Conservation (phyloP, 2,113 vertebrate genomes). For the Oncorhynchus gorbuscha region DNA sequence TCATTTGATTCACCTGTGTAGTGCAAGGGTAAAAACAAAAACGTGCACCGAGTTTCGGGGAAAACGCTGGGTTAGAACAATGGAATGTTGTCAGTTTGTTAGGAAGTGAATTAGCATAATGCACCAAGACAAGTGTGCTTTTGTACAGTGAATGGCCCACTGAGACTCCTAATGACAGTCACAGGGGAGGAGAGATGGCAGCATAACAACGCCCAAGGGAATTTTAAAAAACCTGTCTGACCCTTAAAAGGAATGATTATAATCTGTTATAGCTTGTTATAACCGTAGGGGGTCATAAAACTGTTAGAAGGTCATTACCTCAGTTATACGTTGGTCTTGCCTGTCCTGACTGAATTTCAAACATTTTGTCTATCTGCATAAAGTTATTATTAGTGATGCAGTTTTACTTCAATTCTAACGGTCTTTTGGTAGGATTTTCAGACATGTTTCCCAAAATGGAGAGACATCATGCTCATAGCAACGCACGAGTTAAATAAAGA, state of each 20-base stretch:
- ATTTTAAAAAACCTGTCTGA: neutral
- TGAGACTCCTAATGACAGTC: neutral
- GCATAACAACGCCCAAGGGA: neutral
- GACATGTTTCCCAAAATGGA: neutral
- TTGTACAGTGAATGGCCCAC: neutral
- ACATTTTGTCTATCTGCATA: neutral
- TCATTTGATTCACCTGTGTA: too few relatives aligned
- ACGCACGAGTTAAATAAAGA: too few relatives aligned
- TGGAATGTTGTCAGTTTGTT: slow-evolving; percentile 1
- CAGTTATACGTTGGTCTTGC: neutral
- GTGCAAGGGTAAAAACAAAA: too few relatives aligned
- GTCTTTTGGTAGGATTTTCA: too few relatives aligned
- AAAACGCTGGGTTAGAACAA: neutral
- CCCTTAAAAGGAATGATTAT: too few relatives aligned
- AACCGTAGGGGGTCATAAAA: neutral
- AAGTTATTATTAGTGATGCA: neutral
- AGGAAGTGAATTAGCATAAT: slow-evolving; percentile 8
- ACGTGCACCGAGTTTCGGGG: too few relatives aligned
- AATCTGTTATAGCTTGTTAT: neutral
- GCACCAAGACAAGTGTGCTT: slow-evolving; percentile 6
- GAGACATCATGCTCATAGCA: too few relatives aligned
- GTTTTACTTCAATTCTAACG: too few relatives aligned
- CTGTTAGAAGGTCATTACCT: neutral
- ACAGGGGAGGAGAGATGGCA: neutral
- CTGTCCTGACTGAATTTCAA: neutral